phyloP scores from a whole-genome alignment of 2,797 vertebrate species.

The Enteromius radiatus region DNA sequence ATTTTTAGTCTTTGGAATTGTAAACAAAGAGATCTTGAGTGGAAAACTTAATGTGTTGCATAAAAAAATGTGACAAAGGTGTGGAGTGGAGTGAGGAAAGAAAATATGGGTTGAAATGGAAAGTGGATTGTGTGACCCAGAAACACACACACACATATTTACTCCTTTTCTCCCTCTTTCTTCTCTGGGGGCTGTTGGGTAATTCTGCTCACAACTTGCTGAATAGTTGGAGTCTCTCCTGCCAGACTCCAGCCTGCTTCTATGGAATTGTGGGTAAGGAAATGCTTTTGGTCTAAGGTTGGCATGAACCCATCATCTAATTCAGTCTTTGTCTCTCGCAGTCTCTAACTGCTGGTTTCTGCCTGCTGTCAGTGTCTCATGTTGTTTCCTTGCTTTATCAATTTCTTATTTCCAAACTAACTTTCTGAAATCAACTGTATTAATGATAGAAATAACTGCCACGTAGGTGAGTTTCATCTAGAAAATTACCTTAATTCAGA shows the following conservation, averaged over 20 bases:
- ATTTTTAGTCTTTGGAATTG: slow-evolving; percentile 19
- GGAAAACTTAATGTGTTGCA: slow-evolving; percentile 11
- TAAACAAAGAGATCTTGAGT: slow-evolving; percentile 20
- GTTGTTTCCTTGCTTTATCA: slow-evolving; percentile 8
- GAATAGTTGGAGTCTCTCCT: slow-evolving; percentile 22
- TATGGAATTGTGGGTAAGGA: slow-evolving; percentile 34
- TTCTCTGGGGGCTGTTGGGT: slow-evolving; percentile 12
- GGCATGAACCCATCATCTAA: slow-evolving; percentile 2
- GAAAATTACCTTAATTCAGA: background rate
- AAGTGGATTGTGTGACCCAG: slow-evolving; percentile 18
- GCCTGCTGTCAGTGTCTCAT: slow-evolving; percentile 7
- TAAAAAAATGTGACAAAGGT: slow-evolving; percentile 14
- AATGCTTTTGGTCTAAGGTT: slow-evolving; percentile 30
- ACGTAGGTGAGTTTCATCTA: background rate
- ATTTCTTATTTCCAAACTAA: background rate
- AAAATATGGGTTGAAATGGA: slow-evolving; percentile 15
- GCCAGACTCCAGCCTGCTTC: slow-evolving; percentile 47
- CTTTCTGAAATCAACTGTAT: too few species aligned
- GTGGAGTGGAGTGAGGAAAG: background rate
- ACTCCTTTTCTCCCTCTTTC: background rate
- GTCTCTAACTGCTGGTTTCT: background rate
- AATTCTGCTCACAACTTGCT: slow-evolving; percentile 47
- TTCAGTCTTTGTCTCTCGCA: background rate
- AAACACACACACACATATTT: background rate
- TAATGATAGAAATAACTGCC: too few species aligned